Conservation (phyloP, 2,113 vertebrate genomes). For the Pica pica region DNA sequence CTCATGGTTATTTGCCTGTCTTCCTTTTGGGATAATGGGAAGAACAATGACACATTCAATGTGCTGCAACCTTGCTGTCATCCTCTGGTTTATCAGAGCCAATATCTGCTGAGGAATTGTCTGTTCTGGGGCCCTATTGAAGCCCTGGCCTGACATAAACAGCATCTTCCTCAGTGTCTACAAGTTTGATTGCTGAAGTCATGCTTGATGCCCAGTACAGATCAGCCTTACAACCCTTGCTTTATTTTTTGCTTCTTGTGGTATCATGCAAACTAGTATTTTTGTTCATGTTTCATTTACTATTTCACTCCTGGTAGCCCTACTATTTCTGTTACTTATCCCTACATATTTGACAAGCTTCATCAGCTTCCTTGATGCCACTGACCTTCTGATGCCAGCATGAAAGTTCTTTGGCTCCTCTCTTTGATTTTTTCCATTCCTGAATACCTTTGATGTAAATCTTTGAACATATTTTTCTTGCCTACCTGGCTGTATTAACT, state of each 20-base stretch:
- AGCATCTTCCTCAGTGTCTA: background rate
- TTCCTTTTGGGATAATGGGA: background rate
- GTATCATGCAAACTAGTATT: background rate
- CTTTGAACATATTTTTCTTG: constrained; percentile 24
- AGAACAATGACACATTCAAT: background rate
- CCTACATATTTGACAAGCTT: background rate
- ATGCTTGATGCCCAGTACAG: background rate
- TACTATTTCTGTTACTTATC: background rate
- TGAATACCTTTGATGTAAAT: background rate
- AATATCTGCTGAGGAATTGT: background rate
- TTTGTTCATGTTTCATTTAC: background rate
- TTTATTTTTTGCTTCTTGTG: background rate
- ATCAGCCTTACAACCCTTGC: background rate
- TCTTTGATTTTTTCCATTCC: background rate
- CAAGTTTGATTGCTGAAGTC: background rate
- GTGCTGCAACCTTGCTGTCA: background rate
- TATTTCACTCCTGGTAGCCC: background rate
- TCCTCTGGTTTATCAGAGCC: background rate
- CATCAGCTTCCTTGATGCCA: background rate
- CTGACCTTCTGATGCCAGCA: background rate
- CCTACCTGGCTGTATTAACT: background rate
- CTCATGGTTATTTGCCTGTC: background rate
- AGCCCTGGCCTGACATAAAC: background rate
- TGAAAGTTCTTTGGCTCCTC: background rate
- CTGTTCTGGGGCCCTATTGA: background rate